Base-by-base conservation (phyloP, 2,888 invertebrate genomes). In the Melieria crassipennis region DNA sequence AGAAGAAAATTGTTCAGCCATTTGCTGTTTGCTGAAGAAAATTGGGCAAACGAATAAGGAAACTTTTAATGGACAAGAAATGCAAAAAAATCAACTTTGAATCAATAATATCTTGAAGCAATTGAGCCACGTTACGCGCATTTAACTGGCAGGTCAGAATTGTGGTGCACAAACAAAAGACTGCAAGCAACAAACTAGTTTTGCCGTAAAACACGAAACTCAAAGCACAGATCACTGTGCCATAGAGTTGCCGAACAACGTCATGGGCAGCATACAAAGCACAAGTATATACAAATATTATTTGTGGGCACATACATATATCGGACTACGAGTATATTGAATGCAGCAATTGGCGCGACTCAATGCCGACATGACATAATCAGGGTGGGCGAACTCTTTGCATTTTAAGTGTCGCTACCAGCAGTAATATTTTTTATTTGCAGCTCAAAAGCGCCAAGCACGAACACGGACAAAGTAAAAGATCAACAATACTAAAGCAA, bases 291-390 rank as follows among this genome's bases (percentile, higher is more conserved):
- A 30, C 50, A 67, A 13, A 30, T 30, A 30, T 30, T 30, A 30
- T 30, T 30, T 30, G 30, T 67, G 52, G 50, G 13, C 50, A 60
- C 50, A 67, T 61, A 43, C 48, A 60, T 67, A 30, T 30, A 30
- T 30, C 30, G 3, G 30, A 30, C 3, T 2, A 30, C 30, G 30
- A 30, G 2, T 30, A 30, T 30, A 30, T 30, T 30, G 30, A 30
- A 30, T 30, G 30, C 61, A 67, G 52, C 50, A 60, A 67, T 61
- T 67, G 67, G 61, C 60, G n/a, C 64, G 47, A 50, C 61, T 73
- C 73, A 73, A 73, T 70, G 73, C 56, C 48, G 68, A 58, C 43
- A 68, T 73, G 65, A 69, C 69, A 71, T 69, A 73, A 73, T 61
- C 69, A 65, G 64, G 60, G 73, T 73, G 71, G 73, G 73, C 69